Evolutionary conservation across 2,113 vertebrate species (phyloP), one percentile per base, ranked within the genome.

Genomic region (Phainopepla nitens): DNA sequence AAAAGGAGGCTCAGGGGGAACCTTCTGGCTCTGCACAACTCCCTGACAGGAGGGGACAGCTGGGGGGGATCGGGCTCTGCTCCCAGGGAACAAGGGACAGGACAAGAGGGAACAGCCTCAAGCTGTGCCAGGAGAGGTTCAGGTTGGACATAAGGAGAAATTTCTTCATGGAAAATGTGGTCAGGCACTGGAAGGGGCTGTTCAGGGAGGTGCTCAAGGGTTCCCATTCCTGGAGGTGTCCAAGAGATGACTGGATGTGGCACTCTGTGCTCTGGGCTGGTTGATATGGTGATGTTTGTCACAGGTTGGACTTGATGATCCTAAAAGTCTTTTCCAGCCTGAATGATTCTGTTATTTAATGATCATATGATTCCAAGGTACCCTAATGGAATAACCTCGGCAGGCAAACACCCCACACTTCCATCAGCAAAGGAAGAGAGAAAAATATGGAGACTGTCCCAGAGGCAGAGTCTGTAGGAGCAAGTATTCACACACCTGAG

Each of bases 21-120:
- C 14, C 33, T 64, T 73, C 0, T 73, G 22, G 58, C n/a, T 73
- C 58, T 84, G 28, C 50, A 47, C 49, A 84, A 19, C 49, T 54
- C 39, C 51, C 57, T 72, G 68, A 36, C 39, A 65, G 70, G 70
- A 65, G 50, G 69, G 12, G 29, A 7, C 49, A 73, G 29, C n/a
- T 3, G 4, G 20, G 20, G 47, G 28, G 15, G 15, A 2, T 57
- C 1, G 0, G 51, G 16, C 44, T 50, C 31, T 87, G 45, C 45
- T 60, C 11, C 11, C 45, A 27, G 53, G 45, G 21, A 58, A 68
- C 9, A 60, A n/a, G 33, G 17, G 27, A 60, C 22, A 20, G 62
- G 22, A 51, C 0, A 0, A 15, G 25, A 10, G 13, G 22, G 3
- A 60, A 44, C 0, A 0, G 22, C 10, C 19, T 53, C 54, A n/a